A percentile compares a stretch with the other conserved stretches of the same genome.
Conservation (phyloP, 2,888 invertebrate genomes). For the Epiblema foenella region DNA sequence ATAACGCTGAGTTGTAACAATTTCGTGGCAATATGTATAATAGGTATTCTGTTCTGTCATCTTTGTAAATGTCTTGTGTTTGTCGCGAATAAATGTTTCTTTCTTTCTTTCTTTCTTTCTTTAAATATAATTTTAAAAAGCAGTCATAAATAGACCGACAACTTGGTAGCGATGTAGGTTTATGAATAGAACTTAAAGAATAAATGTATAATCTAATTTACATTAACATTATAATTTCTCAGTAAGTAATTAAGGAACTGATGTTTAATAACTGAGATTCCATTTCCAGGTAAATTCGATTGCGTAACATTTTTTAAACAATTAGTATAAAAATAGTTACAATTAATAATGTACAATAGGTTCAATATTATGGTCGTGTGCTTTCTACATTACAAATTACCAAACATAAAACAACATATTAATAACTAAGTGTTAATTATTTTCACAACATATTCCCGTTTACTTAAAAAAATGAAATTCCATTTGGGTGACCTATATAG, state of each 20-base stretch:
- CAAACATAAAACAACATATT: background rate
- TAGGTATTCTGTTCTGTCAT: no score
- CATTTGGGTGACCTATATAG: constrained; percentile 55
- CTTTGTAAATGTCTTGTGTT: no score
- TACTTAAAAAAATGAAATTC: constrained; percentile 30
- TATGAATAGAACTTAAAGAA: background rate
- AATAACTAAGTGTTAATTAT: background rate
- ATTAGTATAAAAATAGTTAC: background rate
- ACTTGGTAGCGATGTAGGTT: background rate
- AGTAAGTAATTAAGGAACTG: background rate
- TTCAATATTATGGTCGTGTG: no score
- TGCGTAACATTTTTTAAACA: no score
- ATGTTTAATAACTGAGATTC: background rate
- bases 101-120: no score
- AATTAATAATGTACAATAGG: background rate
- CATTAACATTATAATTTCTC: no score
- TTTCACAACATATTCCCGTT: background rate
- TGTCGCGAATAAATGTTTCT: no score
- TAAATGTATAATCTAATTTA: background rate
- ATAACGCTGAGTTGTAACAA: no score
- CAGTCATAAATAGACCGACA: background rate
- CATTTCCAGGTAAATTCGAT: background rate
- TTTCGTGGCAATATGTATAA: no score
- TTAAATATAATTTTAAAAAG: no score
- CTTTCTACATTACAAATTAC: no score